phyloP scores from a whole-genome alignment of 2,888 invertebrate genomes.

The Cryptocheilus praepositus region DNA sequence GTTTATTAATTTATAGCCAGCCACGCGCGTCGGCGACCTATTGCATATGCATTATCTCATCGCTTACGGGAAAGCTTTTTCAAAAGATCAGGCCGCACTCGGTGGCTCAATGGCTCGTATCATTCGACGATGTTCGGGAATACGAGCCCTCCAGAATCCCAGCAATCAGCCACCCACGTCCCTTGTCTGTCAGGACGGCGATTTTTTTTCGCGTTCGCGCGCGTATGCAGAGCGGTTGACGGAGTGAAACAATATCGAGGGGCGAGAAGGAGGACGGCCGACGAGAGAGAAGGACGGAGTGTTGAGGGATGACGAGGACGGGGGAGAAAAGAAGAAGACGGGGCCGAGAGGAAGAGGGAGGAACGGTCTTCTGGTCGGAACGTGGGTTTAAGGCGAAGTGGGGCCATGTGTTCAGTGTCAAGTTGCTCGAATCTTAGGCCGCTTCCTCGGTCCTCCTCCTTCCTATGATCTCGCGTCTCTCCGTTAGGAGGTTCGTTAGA shows the following conservation, averaged over 20 bases:
- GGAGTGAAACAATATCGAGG: slow-evolving; percentile 16
- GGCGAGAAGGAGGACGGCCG: slow-evolving; percentile 22
- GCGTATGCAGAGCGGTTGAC: background rate
- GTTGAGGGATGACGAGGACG: slow-evolving; percentile 3
- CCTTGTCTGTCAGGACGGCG: background rate
- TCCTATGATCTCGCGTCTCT: slow-evolving; percentile 24
- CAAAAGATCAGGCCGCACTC: no score
- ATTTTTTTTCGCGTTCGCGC: slow-evolving; percentile 5
- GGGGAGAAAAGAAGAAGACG: slow-evolving; percentile 34
- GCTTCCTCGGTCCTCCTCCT: slow-evolving; percentile 45
- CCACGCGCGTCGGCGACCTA: no score
- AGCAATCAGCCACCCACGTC: no score
- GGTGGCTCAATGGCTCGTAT: no score
- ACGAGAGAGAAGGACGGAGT: slow-evolving; percentile 15
- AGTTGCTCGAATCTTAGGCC: slow-evolving; percentile 66
- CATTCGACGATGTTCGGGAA: no score
- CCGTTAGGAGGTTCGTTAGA: slow-evolving; percentile 16
- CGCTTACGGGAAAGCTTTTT: no score
- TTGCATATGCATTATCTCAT: no score
- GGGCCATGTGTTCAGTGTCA: slow-evolving; percentile 75
- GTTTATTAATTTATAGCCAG: no score
- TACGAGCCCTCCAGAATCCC: no score
- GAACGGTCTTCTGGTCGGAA: slow-evolving; percentile 66
- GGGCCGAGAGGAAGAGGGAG: slow-evolving; percentile 37
- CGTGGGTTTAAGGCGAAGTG: slow-evolving; percentile 71